Base-by-base conservation (phyloP, 2,888 invertebrate species). In the Notodonta ziczac region DNA sequence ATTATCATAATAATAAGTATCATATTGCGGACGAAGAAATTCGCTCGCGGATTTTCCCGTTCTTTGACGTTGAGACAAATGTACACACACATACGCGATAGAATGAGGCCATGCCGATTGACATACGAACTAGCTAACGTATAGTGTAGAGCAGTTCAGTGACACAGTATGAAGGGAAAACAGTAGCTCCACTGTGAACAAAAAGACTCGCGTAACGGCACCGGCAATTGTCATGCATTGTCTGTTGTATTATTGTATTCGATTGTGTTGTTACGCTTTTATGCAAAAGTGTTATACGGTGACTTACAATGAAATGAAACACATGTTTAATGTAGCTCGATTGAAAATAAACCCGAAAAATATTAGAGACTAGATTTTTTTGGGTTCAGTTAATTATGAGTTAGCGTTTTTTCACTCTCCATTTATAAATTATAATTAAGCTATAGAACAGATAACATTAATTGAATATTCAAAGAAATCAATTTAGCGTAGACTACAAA, bases 91-190 rank as follows among this genome's bases (percentile, higher is more conserved):
- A 64, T 60, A 64, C 61, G 62, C 65, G 62, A 66, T 59, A 65
- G 71, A 80, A 77, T 61, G 74, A 70, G 80, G 78, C 69, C 77
- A 72, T 60, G 64, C 59, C 74, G 76, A 80, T 78, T 80, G 81
- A 78, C 76, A 77, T 74, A 73, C 74, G 73, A 69, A 73, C 72
- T 66, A 67, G 57, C 55, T 67, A 70, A 62, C 61, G 52, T 66
- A 71, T 65, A 68, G 57, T 61, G 59, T 63, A 63, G 53, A 62
- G 55, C 64, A 65, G 75, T 73, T 73, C 73, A 70, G 68, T 77
- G 76, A 74, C 76, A 74, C 63, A 67, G 46, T 58, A 72, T 70
- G 74, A 72, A 71, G 66, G 63, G 67, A 67, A 62, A 59, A 68
- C 69, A 72, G 71, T 69, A 72, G 71, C 70, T 50, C 57, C 57